These are phyloP conservation scores for Neostethus bicornis DNA, from an alignment of 2,797 vertebrate genomes.

Conservation along the genomic window DNA sequence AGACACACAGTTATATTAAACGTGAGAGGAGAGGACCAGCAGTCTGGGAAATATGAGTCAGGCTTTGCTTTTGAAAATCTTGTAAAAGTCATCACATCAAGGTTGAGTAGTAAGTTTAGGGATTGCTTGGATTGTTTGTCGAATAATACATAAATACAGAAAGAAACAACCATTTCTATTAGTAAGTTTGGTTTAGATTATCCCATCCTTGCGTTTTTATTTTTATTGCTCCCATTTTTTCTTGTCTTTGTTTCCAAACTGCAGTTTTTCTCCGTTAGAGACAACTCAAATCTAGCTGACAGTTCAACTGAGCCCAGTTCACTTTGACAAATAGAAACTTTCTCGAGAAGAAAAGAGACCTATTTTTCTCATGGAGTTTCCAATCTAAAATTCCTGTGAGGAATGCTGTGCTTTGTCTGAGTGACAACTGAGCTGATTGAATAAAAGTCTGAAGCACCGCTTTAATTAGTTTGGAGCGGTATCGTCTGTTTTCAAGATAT, in stretches of 20 bases:
- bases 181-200: background rate
- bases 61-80: constrained; percentile 46
- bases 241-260: constrained; percentile 26
- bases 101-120: constrained; percentile 30
- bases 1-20: constrained; percentile 59
- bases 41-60: constrained; percentile 70
- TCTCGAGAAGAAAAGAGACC: constrained; percentile 14
- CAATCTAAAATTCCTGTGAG: background rate
- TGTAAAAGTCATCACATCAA: constrained; percentile 45
- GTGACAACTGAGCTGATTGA: background rate
- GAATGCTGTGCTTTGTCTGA: background rate
- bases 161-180: constrained; percentile 18
- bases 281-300: constrained; percentile 47
- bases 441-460: background rate
- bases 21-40: constrained; percentile 60
- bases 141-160: constrained; percentile 9
- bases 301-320: constrained; percentile 32
- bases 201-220: constrained; percentile 9
- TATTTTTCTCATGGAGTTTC: background rate
- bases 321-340: constrained; percentile 48
- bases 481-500: background rate
- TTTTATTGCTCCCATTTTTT: constrained; percentile 12
- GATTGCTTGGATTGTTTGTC: constrained; percentile 17
- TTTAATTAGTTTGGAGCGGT: background rate
- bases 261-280: constrained; percentile 28